Percentiles rank a stretch among this genome's conserved stretches.
Evolutionary conservation across 92 coral and sea anemone species (phyloP).

Genomic region (Parazoanthus swiftii): DNA sequence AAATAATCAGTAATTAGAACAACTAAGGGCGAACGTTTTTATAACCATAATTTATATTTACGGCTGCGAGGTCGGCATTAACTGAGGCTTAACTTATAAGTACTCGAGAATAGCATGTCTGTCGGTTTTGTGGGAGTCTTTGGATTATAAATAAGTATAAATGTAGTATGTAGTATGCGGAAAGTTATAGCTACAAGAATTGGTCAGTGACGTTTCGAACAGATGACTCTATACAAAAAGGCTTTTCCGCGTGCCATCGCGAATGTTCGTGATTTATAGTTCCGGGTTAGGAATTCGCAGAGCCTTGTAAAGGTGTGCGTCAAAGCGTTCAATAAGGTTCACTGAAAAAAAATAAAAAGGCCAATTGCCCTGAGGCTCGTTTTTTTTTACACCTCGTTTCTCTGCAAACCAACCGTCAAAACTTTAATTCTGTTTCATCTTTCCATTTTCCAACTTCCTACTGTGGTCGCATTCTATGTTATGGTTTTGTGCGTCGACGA

Average conservation of each 20-base stretch:
- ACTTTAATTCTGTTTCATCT: background rate
- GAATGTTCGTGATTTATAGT: background rate
- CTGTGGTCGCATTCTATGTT: background rate
- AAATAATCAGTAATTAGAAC: background rate
- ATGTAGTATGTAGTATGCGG: background rate
- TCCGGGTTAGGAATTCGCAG: slow-evolving; percentile 17
- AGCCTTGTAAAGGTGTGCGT: background rate
- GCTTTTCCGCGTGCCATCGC: slow-evolving; percentile 30
- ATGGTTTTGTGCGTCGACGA: background rate
- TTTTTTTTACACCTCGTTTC: too few relatives aligned
- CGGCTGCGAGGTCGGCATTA: background rate
- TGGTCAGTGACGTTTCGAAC: background rate
- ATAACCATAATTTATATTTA: too few relatives aligned
- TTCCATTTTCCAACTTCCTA: background rate
- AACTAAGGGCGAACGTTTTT: background rate
- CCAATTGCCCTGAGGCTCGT: background rate
- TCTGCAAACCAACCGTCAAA: too few relatives aligned
- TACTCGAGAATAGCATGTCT: background rate
- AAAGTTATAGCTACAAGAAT: background rate
- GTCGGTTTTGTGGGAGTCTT: background rate
- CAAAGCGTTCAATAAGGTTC: background rate
- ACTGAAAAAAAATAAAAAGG: background rate
- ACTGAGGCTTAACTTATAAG: background rate
- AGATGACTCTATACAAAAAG: background rate
- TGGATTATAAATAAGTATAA: background rate